phyloP scores from a whole-genome alignment of 2,888 invertebrate genomes.

The Sinopyrophorus schimmeli region DNA sequence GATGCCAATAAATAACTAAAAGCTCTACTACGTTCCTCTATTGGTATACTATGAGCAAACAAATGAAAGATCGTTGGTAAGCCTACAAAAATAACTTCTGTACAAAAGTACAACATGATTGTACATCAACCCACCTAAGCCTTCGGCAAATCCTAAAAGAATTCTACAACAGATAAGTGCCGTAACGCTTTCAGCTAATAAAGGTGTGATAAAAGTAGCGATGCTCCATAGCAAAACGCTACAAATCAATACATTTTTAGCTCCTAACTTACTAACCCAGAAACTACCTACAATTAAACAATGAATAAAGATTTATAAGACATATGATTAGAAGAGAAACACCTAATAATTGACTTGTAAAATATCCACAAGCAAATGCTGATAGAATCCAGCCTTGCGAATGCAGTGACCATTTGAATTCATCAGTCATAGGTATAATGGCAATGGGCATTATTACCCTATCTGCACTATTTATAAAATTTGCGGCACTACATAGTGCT shows the following conservation, averaged over 20 bases:
- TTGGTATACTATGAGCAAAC: conserved; percentile 71
- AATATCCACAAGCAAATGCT: conserved; percentile 75
- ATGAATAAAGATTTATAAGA: conserved; percentile 45
- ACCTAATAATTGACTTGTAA: conserved; percentile 70
- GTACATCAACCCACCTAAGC: conserved; percentile 64
- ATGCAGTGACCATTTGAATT: conserved; percentile 70
- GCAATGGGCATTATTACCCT: conserved; percentile 78
- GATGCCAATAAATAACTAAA: conserved; percentile 74
- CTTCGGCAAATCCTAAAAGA: conserved; percentile 73
- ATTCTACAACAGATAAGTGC: conserved; percentile 67
- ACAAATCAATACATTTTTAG: conserved; percentile 67
- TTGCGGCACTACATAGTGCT: conserved; percentile 71
- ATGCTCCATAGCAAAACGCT: conserved; percentile 75
- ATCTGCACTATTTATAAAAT: conserved; percentile 78
- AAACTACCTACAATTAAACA: conserved; percentile 69
- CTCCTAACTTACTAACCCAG: conserved; percentile 69
- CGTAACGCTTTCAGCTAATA: conserved; percentile 67
- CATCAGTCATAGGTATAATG: conserved; percentile 72
- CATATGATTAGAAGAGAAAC: background rate
- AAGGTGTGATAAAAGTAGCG: conserved; percentile 70
- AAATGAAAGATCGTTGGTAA: conserved; percentile 76
- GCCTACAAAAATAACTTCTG: too few species aligned
- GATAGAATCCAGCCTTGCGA: conserved; percentile 76
- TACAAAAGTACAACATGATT: too few species aligned
- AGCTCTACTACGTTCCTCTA: conserved; percentile 71